A percentile compares a stretch with the other conserved stretches of the same genome.
Conservation (phyloP, 2,888 invertebrate species). For the Pocota personata region DNA sequence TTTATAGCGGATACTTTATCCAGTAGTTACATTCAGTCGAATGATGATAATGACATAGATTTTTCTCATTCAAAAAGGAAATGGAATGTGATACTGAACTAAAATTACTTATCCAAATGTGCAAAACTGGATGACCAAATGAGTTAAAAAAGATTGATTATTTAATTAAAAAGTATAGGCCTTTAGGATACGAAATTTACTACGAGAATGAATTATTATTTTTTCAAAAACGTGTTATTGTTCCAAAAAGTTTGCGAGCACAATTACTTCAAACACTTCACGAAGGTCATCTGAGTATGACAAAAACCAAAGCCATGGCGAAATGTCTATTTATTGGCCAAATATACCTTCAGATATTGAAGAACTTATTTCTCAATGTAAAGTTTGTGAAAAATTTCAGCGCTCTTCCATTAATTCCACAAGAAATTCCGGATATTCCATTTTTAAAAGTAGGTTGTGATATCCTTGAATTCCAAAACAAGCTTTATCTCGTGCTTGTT, state of each 20-base stretch:
- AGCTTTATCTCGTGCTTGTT: too few species aligned
- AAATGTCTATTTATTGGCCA: too few species aligned
- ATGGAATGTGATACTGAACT: not conserved
- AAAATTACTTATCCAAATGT: not conserved
- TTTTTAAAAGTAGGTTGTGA: slow-evolving; percentile 3
- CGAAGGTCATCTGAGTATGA: too few species aligned
- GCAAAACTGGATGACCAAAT: slow-evolving; percentile 53
- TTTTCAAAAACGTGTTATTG: slow-evolving; percentile 38
- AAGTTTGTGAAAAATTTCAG: slow-evolving; percentile 11
- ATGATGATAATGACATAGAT: slow-evolving; percentile 4
- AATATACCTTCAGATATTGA: too few species aligned
- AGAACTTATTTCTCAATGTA: too few species aligned
- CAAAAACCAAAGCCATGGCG: too few species aligned
- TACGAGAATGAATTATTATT: slow-evolving; percentile 35
- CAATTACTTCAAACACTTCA: slow-evolving; percentile 3
- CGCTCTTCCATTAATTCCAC: not conserved
- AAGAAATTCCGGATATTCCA: not conserved
- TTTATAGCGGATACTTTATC: slow-evolving; percentile 5
- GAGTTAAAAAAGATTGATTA: not conserved
- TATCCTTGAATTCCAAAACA: too few species aligned
- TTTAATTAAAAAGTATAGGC: slow-evolving; percentile 24
- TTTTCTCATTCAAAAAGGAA: slow-evolving; percentile 3
- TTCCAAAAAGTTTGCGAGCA: slow-evolving; percentile 20
- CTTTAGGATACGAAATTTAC: slow-evolving; percentile 28
- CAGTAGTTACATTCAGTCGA: slow-evolving; percentile 4